A percentile compares a stretch with the other conserved stretches of the same genome.
Conservation (phyloP, 2,888 invertebrate genomes). For the Standfussiana lucernea region DNA sequence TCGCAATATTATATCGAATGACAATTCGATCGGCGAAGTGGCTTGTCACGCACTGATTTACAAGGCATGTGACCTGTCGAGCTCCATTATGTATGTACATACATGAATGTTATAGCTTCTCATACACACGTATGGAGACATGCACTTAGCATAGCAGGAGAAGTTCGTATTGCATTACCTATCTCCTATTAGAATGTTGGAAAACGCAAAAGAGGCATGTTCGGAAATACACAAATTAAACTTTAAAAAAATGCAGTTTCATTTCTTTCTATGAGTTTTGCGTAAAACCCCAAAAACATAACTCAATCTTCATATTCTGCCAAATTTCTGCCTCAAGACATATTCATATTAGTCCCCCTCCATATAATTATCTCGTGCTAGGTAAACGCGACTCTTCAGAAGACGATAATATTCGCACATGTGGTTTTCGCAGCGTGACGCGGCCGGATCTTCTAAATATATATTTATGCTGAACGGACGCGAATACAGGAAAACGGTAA, state of each 20-base stretch:
- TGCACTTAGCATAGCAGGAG: slow-evolving; percentile 16
- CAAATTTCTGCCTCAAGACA: too few relatives aligned
- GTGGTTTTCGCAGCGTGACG: slow-evolving; percentile 76
- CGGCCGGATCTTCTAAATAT: slow-evolving; percentile 84
- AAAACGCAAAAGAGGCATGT: not conserved
- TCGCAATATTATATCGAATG: slow-evolving; percentile 75
- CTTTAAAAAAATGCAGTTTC: not conserved
- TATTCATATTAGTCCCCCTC: not conserved
- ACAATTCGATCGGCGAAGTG: slow-evolving; percentile 75
- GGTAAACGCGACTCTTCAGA: slow-evolving; percentile 22
- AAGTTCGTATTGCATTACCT: slow-evolving; percentile 21
- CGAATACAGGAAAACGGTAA: slow-evolving; percentile 33
- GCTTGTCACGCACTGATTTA: slow-evolving; percentile 80
- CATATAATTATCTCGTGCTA: not conserved
- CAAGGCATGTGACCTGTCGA: slow-evolving; percentile 76
- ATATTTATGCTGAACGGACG: slow-evolving; percentile 72
- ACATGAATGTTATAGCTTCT: slow-evolving; percentile 51
- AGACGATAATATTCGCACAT: slow-evolving; percentile 67
- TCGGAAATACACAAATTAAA: not conserved
- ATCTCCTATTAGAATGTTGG: not conserved
- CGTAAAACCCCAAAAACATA: not conserved
- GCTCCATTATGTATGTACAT: slow-evolving; percentile 67
- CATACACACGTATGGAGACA: slow-evolving; percentile 18
- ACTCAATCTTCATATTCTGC: not conserved
- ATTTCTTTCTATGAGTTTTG: not conserved